Evolutionary conservation across 2,888 invertebrate genomes (phyloP), one percentile per base, ranked within the genome.

Genomic region (Acleris holmiana): DNA sequence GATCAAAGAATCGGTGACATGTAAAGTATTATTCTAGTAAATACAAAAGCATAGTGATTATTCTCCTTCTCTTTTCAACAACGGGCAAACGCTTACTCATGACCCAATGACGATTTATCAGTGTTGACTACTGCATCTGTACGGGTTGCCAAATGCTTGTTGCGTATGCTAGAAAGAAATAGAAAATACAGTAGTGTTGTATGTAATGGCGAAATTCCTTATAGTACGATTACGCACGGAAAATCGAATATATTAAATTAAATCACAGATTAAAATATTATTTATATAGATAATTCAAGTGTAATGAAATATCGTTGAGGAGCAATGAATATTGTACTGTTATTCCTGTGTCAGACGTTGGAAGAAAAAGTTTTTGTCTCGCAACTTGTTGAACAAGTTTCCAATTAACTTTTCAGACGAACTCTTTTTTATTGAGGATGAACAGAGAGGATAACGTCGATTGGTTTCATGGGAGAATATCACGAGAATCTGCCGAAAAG

Each of bases 391-490:
- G 79, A 89, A 82, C 86, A 85, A 82, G 82, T 88, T 89, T 81
- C 76, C 78, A 82, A 82, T 84, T 84, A 85, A 85, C 82, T 87
- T 92, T 93, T 82, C 90, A 93, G 93, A 93, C 93, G 74, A 93
- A 93, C 84, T 93, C 93, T 82, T 93, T 93, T 86, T 89, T 93
- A 77, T 88, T 93, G 88, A 94, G 93, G 87, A 95, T 95, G 95
- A 94, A 93, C 88, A 94, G 94, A 82, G 95, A 96, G 83, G 96
- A 96, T 84, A 94, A 95, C 83, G 94, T 96, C 79, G 95, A 94
- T 84, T 97, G 97, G 97, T 97, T 95, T 88, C 97, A 96, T 93
- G 96, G 96, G 75, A 96, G 95, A 93, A 94, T 96, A 82, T 94
- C 95, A 68, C 93, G 96, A 82, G 95, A 95, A 84, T 94, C 93